Percentiles rank a stretch among this genome's conserved stretches.
Evolutionary conservation across 2,113 vertebrate genomes (phyloP).

Genomic region (Cygnus atratus): DNA sequence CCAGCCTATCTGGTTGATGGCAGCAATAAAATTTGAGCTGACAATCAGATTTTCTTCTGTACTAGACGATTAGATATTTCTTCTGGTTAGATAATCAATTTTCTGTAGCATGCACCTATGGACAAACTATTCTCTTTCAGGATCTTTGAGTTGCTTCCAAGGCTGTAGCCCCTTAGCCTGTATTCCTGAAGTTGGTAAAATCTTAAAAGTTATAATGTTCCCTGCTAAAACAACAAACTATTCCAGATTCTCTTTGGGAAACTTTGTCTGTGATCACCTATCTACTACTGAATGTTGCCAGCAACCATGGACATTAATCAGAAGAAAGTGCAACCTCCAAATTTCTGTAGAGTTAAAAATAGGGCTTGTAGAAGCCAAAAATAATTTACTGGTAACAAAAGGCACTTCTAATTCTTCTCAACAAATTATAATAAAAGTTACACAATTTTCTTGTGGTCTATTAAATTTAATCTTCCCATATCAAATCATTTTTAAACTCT

Average conservation of each 20-base stretch:
- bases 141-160: not conserved
- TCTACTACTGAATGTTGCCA: not conserved
- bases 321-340: not conserved
- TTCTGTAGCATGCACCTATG: not conserved
- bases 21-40: not conserved
- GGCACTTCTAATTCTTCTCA: not conserved
- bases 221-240: not conserved
- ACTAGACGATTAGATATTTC: not conserved
- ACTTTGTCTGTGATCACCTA: not conserved
- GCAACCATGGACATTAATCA: not conserved
- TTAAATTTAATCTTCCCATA: slow-evolving; percentile 2
- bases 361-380: not conserved
- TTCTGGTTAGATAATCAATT: not conserved
- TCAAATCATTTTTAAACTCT: not conserved
- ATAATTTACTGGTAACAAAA: not conserved
- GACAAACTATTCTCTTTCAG: not conserved
- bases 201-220: not conserved
- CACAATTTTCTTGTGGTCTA: not conserved
- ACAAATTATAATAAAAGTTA: not conserved
- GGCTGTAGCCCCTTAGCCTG: not conserved
- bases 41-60: not conserved
- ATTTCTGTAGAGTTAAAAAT: not conserved
- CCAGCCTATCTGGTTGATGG: not conserved
- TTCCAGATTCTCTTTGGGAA: not conserved
- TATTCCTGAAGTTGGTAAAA: not conserved